Conservation (phyloP, 2,797 vertebrate species). For the Malurus leucopterus region DNA sequence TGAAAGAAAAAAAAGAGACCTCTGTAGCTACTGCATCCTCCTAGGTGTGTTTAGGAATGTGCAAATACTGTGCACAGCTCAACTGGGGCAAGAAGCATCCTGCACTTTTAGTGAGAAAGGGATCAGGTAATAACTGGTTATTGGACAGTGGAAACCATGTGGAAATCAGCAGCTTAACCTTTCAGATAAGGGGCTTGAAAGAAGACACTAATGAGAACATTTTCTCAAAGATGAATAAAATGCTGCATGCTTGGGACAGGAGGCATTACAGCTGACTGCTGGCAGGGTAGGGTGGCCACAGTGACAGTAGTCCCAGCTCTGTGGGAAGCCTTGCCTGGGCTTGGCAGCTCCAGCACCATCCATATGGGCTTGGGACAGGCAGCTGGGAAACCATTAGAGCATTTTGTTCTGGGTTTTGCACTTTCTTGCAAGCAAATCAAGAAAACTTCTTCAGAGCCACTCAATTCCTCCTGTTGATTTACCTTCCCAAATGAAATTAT, state of each 20-base stretch:
- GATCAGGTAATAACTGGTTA: background rate
- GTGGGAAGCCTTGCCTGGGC: background rate
- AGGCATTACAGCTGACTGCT: background rate
- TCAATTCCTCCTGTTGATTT: slow-evolving; percentile 9
- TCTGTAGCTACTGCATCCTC: background rate
- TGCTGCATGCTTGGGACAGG: rapidly evolving
- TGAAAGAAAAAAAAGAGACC: background rate
- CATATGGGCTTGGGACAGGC: background rate
- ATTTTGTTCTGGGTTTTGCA: background rate
- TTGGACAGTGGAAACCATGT: background rate
- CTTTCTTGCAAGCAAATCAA: background rate
- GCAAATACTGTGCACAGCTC: background rate
- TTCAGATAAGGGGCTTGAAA: background rate
- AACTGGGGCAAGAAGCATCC: background rate
- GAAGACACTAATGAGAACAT: background rate
- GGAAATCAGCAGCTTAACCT: background rate
- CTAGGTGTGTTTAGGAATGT: background rate
- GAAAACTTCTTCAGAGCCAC: background rate
- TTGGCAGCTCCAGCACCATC: background rate
- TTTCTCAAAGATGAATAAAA: background rate
- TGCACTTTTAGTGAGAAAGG: background rate
- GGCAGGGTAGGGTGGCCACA: background rate
- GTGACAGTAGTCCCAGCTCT: background rate
- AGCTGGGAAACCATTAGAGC: background rate
- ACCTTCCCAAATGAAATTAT: slow-evolving; percentile 29